Evolutionary conservation across 1,140 invertebrate genomes (phyloP), one percentile per base, ranked within the genome.

Genomic region (Drosophila sproati): DNA sequence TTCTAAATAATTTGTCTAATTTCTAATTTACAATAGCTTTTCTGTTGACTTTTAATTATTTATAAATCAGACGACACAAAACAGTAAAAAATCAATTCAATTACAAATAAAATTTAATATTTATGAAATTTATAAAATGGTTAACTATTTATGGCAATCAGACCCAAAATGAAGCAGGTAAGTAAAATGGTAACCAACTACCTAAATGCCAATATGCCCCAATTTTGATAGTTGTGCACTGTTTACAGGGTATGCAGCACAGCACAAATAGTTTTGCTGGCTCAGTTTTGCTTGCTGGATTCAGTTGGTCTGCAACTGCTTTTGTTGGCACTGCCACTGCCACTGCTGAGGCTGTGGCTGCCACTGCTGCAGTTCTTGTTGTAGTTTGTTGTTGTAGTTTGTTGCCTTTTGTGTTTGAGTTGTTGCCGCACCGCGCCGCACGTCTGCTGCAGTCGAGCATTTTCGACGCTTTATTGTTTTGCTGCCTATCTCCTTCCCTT

Each of bases 401-500:
- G 37, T 43, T 64, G 61, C 37, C 50, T 64, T 64, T 64, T 64
- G 62, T 54, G 62, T 35, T 54, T 41, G 61, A 63, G 48, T 41
- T 32, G 29, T 63, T 12, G 47, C 48, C 7, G 48, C 41, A 39
- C 7, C 5, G 10, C 41, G 28, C 56, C 20, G 37, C 39, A 31
- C 39, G 39, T 34, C 47, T 32, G 35, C 50, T 47, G 51, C 61
- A 52, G 8, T n/a, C 41, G 50, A n/a, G 20, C 64, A 68, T 66
- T 66, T 54, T 60, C 67, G 67, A 47, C 35, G 31, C 48, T 61
- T 61, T 61, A 61, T 70, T 70, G 57, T 62, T 62, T 62, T 62
- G 35, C 3, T 54, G 35, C 37, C 55, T 52, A 37, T 41, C 45
- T 55, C 31, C 7, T n/a, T 43, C 52, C 41, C 29, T 54, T 8